Conservation (phyloP, 2,797 vertebrate species). For the Anguilla marmorata region DNA sequence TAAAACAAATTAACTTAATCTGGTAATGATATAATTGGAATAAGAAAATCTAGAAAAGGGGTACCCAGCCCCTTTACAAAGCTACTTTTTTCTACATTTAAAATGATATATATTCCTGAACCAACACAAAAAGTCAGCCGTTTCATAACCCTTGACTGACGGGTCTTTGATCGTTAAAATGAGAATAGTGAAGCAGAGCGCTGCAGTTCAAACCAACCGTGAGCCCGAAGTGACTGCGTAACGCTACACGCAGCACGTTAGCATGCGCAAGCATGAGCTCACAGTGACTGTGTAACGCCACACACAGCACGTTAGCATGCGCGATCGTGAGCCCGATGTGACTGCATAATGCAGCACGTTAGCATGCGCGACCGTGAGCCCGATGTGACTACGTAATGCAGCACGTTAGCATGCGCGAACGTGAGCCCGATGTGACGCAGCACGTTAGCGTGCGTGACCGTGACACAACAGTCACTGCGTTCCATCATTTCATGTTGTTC, state of each 20-base stretch:
- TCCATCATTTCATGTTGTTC: not conserved
- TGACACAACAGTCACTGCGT: not conserved
- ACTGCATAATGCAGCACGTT: constrained; percentile 15
- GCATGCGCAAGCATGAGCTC: not conserved
- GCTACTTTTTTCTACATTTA: constrained; percentile 45
- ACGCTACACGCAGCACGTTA: constrained; percentile 16
- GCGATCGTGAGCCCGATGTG: no score
- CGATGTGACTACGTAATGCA: no score
- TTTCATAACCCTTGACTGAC: constrained; percentile 40
- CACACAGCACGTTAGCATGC: no score
- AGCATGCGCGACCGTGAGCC: not conserved
- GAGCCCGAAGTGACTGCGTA: not conserved
- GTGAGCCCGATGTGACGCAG: no score
- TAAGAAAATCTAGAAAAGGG: constrained; percentile 53
- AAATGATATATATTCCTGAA: constrained; percentile 36
- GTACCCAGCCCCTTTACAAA: constrained; percentile 67
- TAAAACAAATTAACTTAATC: constrained; percentile 18
- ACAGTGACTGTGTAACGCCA: no score
- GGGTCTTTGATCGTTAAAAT: constrained; percentile 20
- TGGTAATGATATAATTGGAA: constrained; percentile 49
- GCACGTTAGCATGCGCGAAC: constrained; percentile 6
- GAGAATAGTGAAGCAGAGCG: constrained; percentile 31
- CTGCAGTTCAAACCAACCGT: not conserved
- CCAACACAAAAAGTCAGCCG: constrained; percentile 45
- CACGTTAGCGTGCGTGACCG: no score